Evolutionary conservation across 2,113 vertebrate genomes (phyloP), one percentile per base, ranked within the genome.

Genomic region (rat (Rattus norvegicus)): DNA sequence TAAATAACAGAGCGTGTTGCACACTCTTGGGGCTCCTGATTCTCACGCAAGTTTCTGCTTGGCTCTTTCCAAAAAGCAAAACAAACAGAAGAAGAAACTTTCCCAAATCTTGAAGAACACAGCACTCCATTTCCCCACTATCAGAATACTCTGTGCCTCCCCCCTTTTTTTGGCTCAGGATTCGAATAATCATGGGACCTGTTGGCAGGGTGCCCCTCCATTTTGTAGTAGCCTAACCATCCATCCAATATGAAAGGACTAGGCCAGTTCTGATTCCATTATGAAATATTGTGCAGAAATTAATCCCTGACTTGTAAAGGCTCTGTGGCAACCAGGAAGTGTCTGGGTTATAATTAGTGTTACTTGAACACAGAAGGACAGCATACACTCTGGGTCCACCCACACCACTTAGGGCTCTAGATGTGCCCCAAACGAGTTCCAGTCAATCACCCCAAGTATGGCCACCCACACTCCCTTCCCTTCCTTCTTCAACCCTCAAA

Each of bases 321-420:
- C 54, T 81, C 36, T 94, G 85, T 94, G 72, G 92, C 92, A 97
- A 97, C 85, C 93, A 92, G 95, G 95, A 97, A 95, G 88, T 76
- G 26, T 39, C 63, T 92, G 79, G 73, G 59, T 81, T 92, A 33
- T 95, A 89, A 95, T 70, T 90, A 85, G 67, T 47, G 72, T 73
- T 61, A 86, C 80, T 49, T 24, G 85, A 97, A 77, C 72, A 93
- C 70, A 84, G 67, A 63, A 52, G 47, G 13, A 17, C 2, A 63
- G 59, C 88, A 94, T 75, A 69, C 52, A 81, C 54, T 76, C n/a
- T 3, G 85, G 72, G 79, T 54, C 91, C 86, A 0, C 95, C 96
- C 91, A 39, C 47, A 39, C 59, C 88, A 77, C 83, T 80, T 20
- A 67, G 85, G 33, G 36, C 22, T 94, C 76, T 95, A 95, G 70